A percentile compares a stretch with the other conserved stretches of the same genome.
phyloP scores from a whole-genome alignment of 2,888 invertebrate genomes.

The Myathropa florea region DNA sequence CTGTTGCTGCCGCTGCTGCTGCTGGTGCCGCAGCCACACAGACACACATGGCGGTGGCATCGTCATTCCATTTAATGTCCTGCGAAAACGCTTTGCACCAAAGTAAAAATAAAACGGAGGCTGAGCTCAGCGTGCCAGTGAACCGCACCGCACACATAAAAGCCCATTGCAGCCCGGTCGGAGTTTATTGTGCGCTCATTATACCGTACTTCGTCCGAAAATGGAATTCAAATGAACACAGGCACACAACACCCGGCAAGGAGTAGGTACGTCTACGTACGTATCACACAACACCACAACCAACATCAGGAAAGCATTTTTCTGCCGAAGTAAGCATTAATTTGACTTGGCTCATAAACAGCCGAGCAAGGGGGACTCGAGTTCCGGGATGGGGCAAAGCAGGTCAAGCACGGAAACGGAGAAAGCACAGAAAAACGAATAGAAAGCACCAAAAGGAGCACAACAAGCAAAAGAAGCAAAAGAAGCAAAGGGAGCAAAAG shows the following conservation, averaged over 20 bases:
- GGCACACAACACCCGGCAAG: constrained; percentile 9
- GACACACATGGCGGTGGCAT: constrained; percentile 45
- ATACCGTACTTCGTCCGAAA: constrained; percentile 60
- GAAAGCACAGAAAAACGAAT: neutral
- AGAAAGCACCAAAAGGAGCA: neutral
- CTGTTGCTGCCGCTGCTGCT: constrained; percentile 30
- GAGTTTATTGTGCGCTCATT: constrained; percentile 69
- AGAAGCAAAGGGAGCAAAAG: constrained; percentile 1
- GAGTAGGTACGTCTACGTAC: neutral
- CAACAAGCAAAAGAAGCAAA: constrained; percentile 5
- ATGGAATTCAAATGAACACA: constrained; percentile 65
- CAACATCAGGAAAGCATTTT: constrained; percentile 22
- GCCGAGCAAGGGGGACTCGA: neutral
- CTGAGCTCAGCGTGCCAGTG: constrained; percentile 38
- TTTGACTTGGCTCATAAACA: constrained; percentile 64
- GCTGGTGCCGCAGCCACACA: neutral
- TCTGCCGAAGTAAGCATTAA: constrained; percentile 65
- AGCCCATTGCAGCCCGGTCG: constrained; percentile 63
- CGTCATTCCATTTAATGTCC: constrained; percentile 62
- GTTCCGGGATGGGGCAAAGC: constrained; percentile 22
- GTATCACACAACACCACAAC: neutral
- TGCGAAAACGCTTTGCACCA: constrained; percentile 68
- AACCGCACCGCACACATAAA: constrained; percentile 41
- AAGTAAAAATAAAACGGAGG: constrained; percentile 63
- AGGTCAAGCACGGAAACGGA: constrained; percentile 49